Conservation (phyloP, 2,113 vertebrate species). For the Gallinago media region DNA sequence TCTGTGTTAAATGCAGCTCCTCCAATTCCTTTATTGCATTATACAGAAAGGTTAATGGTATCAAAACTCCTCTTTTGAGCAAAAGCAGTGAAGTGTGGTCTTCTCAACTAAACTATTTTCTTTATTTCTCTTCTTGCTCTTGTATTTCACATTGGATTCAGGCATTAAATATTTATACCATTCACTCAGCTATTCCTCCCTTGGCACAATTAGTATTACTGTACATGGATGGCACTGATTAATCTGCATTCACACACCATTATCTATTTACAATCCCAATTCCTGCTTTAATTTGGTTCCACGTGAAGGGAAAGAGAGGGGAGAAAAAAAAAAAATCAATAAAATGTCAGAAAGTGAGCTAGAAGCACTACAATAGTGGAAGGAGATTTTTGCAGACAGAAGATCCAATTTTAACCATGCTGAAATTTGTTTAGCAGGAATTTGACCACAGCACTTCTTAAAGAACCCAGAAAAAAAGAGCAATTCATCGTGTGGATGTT, state of each 20-base stretch:
- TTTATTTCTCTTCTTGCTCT: not conserved
- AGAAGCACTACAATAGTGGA: not conserved
- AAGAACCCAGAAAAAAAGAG: not conserved
- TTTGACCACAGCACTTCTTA: not conserved
- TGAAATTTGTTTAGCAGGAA: not conserved
- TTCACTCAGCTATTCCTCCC: not conserved
- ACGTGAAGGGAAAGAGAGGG: not conserved
- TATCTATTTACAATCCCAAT: conserved; percentile 63
- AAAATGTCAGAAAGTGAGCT: not conserved
- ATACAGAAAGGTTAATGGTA: not conserved
- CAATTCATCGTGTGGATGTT: not conserved
- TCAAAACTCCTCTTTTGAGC: not conserved
- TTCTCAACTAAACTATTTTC: not conserved
- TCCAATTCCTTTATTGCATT: not conserved
- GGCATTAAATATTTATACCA: conserved; percentile 48
- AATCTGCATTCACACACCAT: conserved; percentile 43
- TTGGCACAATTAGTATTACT: conserved; percentile 46
- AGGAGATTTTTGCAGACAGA: not conserved
- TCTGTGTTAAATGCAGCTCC: not conserved
- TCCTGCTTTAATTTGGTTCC: conserved; percentile 33
- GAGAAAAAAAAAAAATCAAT: not conserved
- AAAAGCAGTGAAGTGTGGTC: not conserved
- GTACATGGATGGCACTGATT: conserved; percentile 22
- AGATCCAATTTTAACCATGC: not conserved
- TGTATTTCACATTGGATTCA: not conserved